phyloP scores from a whole-genome alignment of 2,113 vertebrate genomes.

The Platanista minor region DNA sequence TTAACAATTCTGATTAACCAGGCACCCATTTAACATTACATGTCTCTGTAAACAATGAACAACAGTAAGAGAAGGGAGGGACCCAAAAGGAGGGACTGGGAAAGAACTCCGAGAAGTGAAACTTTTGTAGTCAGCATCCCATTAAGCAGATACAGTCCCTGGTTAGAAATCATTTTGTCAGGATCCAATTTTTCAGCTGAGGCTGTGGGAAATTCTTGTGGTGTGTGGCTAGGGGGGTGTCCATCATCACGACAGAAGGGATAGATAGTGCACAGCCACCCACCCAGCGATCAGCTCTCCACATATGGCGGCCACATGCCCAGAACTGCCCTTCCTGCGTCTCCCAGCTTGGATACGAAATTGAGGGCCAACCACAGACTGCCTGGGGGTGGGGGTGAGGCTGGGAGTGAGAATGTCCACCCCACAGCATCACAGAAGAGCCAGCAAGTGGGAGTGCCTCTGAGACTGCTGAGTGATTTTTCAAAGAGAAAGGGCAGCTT shows the following conservation, averaged over 20 bases:
- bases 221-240: not conserved
- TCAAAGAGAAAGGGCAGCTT: not conserved
- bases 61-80: not conserved
- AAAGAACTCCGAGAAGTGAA: not conserved
- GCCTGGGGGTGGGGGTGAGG: not conserved
- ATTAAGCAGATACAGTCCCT: not conserved
- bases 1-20: not conserved
- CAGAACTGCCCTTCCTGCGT: not conserved
- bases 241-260: not conserved
- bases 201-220: constrained; percentile 18
- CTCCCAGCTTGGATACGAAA: not conserved
- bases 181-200: not conserved
- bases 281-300: not conserved
- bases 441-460: not conserved
- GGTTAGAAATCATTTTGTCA: not conserved
- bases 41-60: not conserved
- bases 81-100: not conserved
- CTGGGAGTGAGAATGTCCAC: not conserved
- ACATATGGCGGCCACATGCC: not conserved
- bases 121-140: not conserved
- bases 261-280: not conserved
- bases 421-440: not conserved
- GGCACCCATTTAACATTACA: too few relatives aligned
- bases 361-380: not conserved
- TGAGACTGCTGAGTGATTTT: not conserved